Base-by-base conservation (phyloP, 2,888 invertebrate species). In the Cactoblastis cactorum region DNA sequence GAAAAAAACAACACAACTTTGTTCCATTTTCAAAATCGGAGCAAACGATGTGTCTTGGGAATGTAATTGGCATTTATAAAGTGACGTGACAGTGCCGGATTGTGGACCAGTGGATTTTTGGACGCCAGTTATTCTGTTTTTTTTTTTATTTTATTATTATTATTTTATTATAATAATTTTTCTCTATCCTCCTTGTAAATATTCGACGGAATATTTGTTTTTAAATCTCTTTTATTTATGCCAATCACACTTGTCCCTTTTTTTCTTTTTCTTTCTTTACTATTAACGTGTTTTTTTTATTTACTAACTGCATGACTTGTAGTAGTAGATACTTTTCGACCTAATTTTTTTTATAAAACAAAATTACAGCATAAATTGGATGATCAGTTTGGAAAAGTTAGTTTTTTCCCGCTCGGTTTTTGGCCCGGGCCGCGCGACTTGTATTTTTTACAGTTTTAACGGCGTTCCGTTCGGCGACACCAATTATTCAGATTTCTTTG, bases 11-110 rank as follows among this genome's bases (percentile, higher is more conserved):
- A 67, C 74, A 69, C 71, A 51, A 52, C 63, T 63, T 66, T 65
- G 66, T 57, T 64, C 66, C 67, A 65, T 62, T 70, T 64, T 59
- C 58, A 55, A 53, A 56, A 69, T 59, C 58, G 67, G 67, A 59
- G 57, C 68, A 67, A 67, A 62, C 62, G 53, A 46, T 67, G 63
- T 66, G 77, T 77, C 77, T 74, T 73, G 70, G 80, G 79, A 80
- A 80, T 87, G 87, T 86, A 83, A 89, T 88, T 88, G 88, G 89
- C 88, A 88, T 88, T 80, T 71, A 77, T 74, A 83, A 82, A 83
- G 88, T 88, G 86, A 80, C 81, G 86, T 84, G 84, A 74, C 71
- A 78, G 79, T 83, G 83, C 69, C 71, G 76, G 67, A 70, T 68
- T 71, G 77, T 78, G 80, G 67, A 69, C 72, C 80, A 79, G 81